These are phyloP conservation scores for Thalpophila matura DNA, from an alignment of 2,888 invertebrate species.

Conservation along the genomic window DNA sequence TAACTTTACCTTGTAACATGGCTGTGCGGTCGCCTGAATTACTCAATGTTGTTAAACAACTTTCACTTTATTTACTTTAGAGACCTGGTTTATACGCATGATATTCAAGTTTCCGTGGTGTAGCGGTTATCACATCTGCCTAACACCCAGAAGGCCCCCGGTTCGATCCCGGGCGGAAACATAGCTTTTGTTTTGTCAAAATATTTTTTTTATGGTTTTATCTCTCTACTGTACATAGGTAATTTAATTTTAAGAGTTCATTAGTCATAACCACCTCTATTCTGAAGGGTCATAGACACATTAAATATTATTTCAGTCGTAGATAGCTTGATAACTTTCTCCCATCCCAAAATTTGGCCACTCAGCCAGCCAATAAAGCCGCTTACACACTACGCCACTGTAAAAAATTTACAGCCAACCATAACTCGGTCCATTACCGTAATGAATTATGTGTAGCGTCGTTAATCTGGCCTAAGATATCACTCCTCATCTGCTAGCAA, in stretches of 20 bases:
- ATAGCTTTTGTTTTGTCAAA: constrained; percentile 67
- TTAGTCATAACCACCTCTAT: too few relatives aligned
- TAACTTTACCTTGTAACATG: constrained; percentile 84
- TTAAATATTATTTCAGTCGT: background rate
- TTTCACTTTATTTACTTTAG: background rate
- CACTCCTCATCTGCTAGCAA: constrained; percentile 81
- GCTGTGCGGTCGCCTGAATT: background rate
- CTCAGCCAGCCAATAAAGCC: constrained; percentile 54
- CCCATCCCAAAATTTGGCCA: background rate
- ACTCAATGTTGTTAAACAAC: background rate
- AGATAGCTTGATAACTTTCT: background rate
- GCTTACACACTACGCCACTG: constrained; percentile 67
- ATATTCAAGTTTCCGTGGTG: constrained; percentile 93
- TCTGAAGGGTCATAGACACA: background rate
- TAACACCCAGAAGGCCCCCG: constrained; percentile 97
- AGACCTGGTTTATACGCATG: background rate
- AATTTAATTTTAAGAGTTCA: too few relatives aligned
- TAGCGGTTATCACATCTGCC: constrained; percentile 98
- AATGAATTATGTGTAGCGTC: constrained; percentile 85
- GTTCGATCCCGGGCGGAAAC: constrained; percentile 97
- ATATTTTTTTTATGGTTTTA: background rate
- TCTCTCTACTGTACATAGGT: background rate
- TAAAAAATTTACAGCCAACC: constrained; percentile 80
- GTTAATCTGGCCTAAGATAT: constrained; percentile 77
- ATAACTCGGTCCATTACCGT: constrained; percentile 84